Percentiles rank a stretch among this genome's conserved stretches.
phyloP scores from a whole-genome alignment of 1,140 invertebrate species.

The Muscidifurax raptorellus region DNA sequence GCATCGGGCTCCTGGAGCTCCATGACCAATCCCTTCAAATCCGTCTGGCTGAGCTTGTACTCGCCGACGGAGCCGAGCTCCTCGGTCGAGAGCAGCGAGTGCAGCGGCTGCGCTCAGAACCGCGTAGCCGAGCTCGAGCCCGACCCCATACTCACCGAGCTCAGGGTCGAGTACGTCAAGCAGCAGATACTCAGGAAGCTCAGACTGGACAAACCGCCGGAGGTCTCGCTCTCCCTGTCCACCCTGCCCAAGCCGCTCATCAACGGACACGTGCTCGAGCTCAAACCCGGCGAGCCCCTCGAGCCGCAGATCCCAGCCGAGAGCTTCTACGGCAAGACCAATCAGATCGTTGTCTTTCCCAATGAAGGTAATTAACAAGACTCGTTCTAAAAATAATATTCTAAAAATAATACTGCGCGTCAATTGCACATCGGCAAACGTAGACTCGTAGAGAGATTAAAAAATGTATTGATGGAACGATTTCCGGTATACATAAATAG shows the following conservation, averaged over 20 bases:
- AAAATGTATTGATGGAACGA: too few species aligned
- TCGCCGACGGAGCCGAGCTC: conserved; percentile 6
- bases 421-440: neutral
- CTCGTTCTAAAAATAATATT: too few species aligned
- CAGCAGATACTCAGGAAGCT: conserved; percentile 88
- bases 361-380: conserved; percentile 79
- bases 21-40: conserved; percentile 24
- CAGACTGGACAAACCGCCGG: conserved; percentile 83
- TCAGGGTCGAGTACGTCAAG: conserved; percentile 86
- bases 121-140: conserved; percentile 51
- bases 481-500: neutral
- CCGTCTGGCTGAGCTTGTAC: conserved; percentile 38
- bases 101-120: conserved; percentile 40
- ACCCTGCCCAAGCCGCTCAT: conserved; percentile 82
- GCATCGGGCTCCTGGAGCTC: conserved; percentile 34
- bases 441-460: neutral
- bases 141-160: conserved; percentile 73
- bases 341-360: conserved; percentile 86
- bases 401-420: neutral
- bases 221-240: conserved; percentile 76
- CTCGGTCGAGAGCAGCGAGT: neutral
- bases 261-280: conserved; percentile 76
- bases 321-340: conserved; percentile 87
- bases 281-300: conserved; percentile 66
- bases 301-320: conserved; percentile 74